Conservation (phyloP, 1,140 invertebrate genomes). For the Trichomalopsis sarcophagae region DNA sequence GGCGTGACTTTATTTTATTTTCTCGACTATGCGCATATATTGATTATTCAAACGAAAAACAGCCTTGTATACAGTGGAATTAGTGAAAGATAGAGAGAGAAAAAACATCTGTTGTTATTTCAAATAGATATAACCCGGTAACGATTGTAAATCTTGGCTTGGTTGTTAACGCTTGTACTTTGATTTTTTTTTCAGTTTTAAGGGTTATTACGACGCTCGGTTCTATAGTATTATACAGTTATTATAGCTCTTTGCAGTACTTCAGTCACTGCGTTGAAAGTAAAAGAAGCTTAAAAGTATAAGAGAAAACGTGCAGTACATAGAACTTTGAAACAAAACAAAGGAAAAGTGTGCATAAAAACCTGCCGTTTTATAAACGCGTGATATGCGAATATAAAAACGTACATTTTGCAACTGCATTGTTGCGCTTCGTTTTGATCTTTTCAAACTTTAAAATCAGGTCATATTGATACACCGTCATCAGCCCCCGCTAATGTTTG, state of each 20-base stretch:
- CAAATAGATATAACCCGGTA: no score
- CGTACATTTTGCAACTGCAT: background rate
- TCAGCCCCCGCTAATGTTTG: no score
- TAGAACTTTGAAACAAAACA: background rate
- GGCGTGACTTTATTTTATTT: no score
- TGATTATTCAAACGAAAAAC: no score
- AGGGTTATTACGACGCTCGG: background rate
- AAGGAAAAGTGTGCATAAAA: background rate
- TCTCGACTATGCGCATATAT: no score
- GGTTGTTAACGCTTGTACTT: background rate
- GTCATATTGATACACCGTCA: no score
- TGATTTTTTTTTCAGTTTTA: background rate
- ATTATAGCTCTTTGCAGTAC: background rate
- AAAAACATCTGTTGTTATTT: background rate
- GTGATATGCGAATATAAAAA: no score
- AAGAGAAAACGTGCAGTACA: background rate
- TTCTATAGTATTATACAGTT: background rate
- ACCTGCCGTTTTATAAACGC: background rate
- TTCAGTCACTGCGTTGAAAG: background rate
- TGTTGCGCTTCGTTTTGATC: no score
- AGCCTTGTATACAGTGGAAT: no score
- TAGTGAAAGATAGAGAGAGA: background rate
- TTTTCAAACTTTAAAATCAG: no score
- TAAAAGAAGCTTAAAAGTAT: background rate
- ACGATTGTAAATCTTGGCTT: background rate